Evolutionary conservation across 2,888 invertebrate species (phyloP).

Genomic region (Acanthosepion lycidas): DNA sequence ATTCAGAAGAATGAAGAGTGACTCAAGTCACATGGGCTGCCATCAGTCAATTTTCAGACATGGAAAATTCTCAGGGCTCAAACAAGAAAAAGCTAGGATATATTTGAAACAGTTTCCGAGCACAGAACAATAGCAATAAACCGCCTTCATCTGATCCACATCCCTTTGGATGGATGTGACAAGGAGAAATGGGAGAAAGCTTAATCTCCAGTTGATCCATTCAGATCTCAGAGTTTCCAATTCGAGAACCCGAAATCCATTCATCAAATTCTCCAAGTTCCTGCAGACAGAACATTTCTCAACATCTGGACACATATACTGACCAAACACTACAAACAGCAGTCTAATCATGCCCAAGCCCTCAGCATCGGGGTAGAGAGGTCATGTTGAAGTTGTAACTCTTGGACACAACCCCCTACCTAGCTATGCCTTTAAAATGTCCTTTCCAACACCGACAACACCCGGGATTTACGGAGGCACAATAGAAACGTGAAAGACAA

Average conservation of each 20-base stretch:
- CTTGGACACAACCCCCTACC: neutral
- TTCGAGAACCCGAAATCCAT: neutral
- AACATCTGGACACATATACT: neutral
- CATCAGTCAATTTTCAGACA: no score
- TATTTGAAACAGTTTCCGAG: neutral
- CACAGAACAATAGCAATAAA: neutral
- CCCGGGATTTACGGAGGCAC: neutral
- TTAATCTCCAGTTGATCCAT: neutral
- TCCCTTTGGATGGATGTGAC: neutral
- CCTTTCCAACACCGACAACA: neutral
- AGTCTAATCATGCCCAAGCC: neutral
- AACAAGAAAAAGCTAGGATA: neutral
- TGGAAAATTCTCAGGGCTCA: neutral
- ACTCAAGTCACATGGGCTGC: no score
- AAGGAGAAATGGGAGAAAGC: neutral
- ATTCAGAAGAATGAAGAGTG: no score
- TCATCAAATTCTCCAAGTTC: neutral
- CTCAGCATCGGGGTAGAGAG: neutral
- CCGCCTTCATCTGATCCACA: neutral
- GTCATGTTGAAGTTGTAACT: neutral
- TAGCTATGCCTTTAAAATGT: neutral
- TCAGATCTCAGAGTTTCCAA: neutral
- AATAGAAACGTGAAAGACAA: neutral
- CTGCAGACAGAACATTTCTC: neutral
- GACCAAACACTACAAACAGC: neutral